These are phyloP conservation scores for Chaetorhynchus papuensis DNA, from an alignment of 2,113 vertebrate genomes.

Conservation along the genomic window DNA sequence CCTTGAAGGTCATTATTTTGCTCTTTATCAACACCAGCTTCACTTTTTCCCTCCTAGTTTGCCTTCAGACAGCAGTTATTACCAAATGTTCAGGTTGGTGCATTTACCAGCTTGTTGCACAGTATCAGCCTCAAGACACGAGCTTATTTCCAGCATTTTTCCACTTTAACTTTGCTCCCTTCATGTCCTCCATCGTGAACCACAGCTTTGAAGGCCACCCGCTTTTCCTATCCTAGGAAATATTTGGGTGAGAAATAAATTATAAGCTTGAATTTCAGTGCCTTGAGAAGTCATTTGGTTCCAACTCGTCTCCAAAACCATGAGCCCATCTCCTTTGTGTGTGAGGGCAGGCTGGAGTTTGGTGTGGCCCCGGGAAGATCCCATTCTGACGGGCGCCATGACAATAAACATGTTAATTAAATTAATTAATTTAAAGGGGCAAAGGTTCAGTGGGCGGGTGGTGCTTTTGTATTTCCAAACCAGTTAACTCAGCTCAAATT, in stretches of 20 bases:
- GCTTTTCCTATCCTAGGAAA: neutral
- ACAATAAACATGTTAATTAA: constrained; percentile 63
- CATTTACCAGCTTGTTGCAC: neutral
- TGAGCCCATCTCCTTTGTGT: constrained; percentile 1
- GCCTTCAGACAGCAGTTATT: neutral
- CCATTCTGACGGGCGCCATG: constrained; percentile 26
- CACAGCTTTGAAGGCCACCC: neutral
- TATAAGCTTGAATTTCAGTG: neutral
- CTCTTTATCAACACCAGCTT: neutral
- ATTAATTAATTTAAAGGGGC: constrained; percentile 69
- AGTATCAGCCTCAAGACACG: neutral
- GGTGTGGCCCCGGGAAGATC: constrained; percentile 39
- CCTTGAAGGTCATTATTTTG: neutral
- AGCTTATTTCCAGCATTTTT: neutral
- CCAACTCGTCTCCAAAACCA: neutral
- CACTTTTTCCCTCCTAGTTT: neutral
- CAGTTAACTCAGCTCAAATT: constrained; percentile 59
- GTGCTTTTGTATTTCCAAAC: constrained; percentile 61
- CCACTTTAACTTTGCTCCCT: neutral
- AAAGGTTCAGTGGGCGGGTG: constrained; percentile 67
- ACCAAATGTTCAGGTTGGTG: neutral
- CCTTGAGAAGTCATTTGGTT: neutral
- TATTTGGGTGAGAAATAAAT: neutral
- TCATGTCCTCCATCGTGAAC: accelerated
- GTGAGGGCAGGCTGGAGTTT: neutral